Evolutionary conservation across 1,140 invertebrate species (phyloP), one percentile per base, ranked within the genome.

Genomic region (Lasaia peninsularis): DNA sequence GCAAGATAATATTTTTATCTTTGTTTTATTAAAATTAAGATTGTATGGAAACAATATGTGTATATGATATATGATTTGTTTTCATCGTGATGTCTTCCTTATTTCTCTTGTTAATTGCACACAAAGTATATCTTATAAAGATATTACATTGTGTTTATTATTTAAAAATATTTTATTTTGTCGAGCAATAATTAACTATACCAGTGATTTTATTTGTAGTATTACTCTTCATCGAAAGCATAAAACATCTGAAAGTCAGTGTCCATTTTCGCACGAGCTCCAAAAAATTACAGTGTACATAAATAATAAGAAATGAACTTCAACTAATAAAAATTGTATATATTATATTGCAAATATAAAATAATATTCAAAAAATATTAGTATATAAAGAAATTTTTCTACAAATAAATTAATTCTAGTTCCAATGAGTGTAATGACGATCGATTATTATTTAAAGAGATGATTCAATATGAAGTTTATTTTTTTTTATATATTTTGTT

Each of bases 31-130:
- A 28, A 28, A 28, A 28, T 28, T 28, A 28, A 44, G 37, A 37
- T 37, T 44, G 37, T 44, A 44, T 44, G 16, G 18, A 44, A 44
- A 44, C 16, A 44, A 44, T 18, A 44, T 44, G 8, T 44, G 16
- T 44, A 44, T 44, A 44, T 44, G 18, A 44, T 40, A 40, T 44
- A 14, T 20, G 16, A 44, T 44, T 44, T 11, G 37, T 44, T 44
- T 44, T 44, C 37, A 44, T 14, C 18, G 10, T 37, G 7, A 44
- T 16, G 37, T 44, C 37, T 40, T 40, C 35, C 35, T 40, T 14
- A 18, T 5, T 40, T 16, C 16, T 16, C 14, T 40, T 40, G 12
- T 40, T 40, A 40, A 16, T 40, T 8, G 6, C 9, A 40, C 6
- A 14, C 12, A 7, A 40, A 40, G 12, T 40, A 18, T n/a, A 40